Evolutionary conservation across 2,797 vertebrate species (phyloP).

Genomic region (Salarias fasciatus): DNA sequence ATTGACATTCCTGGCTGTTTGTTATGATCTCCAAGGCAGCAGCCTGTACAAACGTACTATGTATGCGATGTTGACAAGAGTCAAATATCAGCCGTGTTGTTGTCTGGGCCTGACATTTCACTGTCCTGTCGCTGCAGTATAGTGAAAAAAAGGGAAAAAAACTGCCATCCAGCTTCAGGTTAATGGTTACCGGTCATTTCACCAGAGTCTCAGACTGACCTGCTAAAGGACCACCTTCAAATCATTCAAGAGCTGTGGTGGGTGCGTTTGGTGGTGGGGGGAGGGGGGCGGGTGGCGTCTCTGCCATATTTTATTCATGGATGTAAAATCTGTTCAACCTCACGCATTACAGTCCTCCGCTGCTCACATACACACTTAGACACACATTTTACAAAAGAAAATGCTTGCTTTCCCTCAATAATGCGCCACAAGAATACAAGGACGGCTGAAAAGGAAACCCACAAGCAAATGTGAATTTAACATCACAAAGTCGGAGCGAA

Average conservation of each 20-base stretch:
- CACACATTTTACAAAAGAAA: no score
- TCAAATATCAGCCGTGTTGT: constrained; percentile 63
- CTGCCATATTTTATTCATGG: constrained; percentile 43
- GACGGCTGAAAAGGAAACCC: no score
- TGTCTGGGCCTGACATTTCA: constrained; percentile 34
- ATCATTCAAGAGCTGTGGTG: constrained; percentile 16
- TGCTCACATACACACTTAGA: neutral
- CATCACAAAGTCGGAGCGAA: no score
- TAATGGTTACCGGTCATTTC: constrained; percentile 52
- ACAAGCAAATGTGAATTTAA: no score
- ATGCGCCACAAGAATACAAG: no score
- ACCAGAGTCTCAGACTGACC: no score
- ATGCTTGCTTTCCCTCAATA: no score
- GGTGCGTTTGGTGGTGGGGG: constrained; percentile 20
- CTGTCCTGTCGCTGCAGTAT: no score
- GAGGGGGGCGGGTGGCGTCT: constrained; percentile 5
- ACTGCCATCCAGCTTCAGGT: constrained; percentile 20
- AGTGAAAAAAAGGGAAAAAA: constrained; percentile 3
- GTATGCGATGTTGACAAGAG: constrained; percentile 48
- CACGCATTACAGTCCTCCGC: constrained; percentile 2
- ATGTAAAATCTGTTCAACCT: constrained; percentile 25
- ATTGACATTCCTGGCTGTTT: constrained; percentile 47
- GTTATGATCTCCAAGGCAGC: constrained; percentile 60
- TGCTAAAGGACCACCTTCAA: constrained; percentile 25
- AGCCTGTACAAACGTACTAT: constrained; percentile 35